A percentile compares a stretch with the other conserved stretches of the same genome.
phyloP scores from a whole-genome alignment of 1,140 invertebrate genomes.

The Philopotamus ludificatus region DNA sequence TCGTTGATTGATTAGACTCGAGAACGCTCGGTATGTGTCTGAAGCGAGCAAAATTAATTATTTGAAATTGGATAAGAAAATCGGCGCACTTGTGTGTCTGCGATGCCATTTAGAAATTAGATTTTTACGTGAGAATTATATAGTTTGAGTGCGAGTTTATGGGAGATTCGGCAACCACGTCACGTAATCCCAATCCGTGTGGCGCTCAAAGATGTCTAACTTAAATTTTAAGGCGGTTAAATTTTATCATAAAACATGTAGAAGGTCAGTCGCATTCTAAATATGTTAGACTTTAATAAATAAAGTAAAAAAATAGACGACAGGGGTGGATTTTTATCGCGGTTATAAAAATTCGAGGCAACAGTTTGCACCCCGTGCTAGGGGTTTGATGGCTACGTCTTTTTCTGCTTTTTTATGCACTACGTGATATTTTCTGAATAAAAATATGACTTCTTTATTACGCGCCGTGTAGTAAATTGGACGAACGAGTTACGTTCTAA shows the following conservation, averaged over 20 bases:
- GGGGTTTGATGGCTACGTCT: not conserved
- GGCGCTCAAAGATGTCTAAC: slow-evolving; percentile 10
- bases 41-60: too few species aligned
- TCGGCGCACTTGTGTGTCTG: too few species aligned
- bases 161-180: slow-evolving; percentile 24
- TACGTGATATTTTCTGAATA: slow-evolving; percentile 9
- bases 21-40: too few species aligned
- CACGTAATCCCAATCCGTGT: slow-evolving; percentile 29
- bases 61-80: too few species aligned
- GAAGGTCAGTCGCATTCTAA: slow-evolving; percentile 22
- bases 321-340: slow-evolving; percentile 22
- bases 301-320: slow-evolving; percentile 15
- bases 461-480: not conserved
- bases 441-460: not conserved
- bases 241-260: slow-evolving; percentile 28
- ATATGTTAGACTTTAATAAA: slow-evolving; percentile 24
- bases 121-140: slow-evolving; percentile 22
- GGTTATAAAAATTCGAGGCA: slow-evolving; percentile 25
- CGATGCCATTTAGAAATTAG: slow-evolving; percentile 27
- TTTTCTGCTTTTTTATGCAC: slow-evolving; percentile 3
- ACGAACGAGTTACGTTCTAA: too few species aligned
- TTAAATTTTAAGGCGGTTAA: slow-evolving; percentile 36
- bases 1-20: not conserved
- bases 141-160: too few species aligned
- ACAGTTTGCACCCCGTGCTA: not conserved